Evolutionary conservation across 1,140 invertebrate genomes (phyloP), one percentile per base, ranked within the genome.

Genomic region (Apis dorsata): DNA sequence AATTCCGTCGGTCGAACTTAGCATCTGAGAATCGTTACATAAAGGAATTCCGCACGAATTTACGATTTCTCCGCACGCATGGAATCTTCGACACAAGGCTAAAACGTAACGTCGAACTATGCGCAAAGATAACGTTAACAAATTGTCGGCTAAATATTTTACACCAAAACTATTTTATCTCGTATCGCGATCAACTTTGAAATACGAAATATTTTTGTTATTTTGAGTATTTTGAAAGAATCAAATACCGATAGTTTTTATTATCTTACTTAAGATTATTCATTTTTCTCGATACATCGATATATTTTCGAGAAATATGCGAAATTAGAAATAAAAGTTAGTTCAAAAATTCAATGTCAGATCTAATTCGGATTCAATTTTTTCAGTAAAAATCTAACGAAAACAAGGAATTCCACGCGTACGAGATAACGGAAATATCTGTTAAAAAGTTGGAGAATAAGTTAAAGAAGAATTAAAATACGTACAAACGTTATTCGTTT

Each of bases 11-110:
- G 65, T 76, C 51, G 55, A 79, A 68, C 63, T 44, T 81, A 76
- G 80, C 80, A 55, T 21, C 34, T 53, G 80, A 12, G 24, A 73
- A 69, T 77, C 73, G 73, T 59, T 76, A 57, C 80, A 81, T 74
- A 81, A 81, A 81, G 73, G 55, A 81, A 81, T 76, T 76, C 80
- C 73, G 10, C 28, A 57, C 73, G 73, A 81, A 76, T 76, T 77
- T 81, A 77, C 80, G 73, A 57, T 81, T 77, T 77, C 80, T 28
- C 24, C 19, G 57, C 80, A 21, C 63, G 65, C 65, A 21, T 34
- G 73, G 80, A 77, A 81, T 81, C 57, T 81, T 76, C 49, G 62
- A 76, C 74, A 19, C 24, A 57, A 69, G 74, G 17, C 55, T 28
- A 12, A 66, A 28, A 66, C 62, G 62, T 66, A 55, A 44, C 75